Evolutionary conservation across 1,140 invertebrate species (phyloP), one percentile per base, ranked within the genome.

Genomic region (Episyrphus balteatus): DNA sequence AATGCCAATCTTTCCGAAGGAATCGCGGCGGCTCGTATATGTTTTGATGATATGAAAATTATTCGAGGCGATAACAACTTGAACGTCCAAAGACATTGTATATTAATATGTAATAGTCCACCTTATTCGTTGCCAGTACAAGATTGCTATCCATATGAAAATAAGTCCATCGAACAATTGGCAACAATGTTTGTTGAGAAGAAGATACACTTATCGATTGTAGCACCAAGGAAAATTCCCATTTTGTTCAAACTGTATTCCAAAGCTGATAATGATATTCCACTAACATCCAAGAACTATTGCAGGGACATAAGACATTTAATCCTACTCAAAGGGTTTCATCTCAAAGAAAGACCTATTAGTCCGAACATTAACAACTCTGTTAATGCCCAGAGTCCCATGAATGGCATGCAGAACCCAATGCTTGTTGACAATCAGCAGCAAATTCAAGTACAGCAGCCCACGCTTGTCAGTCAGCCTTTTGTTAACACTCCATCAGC

Each of bases 61-160:
- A 75, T 54, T 5, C 63, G 63, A 0, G 79, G 46, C 70, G 54
- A 62, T 33, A 59, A 54, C 11, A 58, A 60, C 42, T 42, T 55
- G 38, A 62, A 62, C 51, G 59, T 73, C 10, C 78, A 84, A 56
- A 80, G 81, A 44, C 89, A 95, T 69, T 90, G 91, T 55, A 83
- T 97, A 46, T 70, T 95, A 9, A 76, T 96, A 18, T 93, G 89
- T 62, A 94, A 92, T 67, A 94, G 91, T n/a, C 85, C 89, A 8
- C 91, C 91, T 0, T 96, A 95, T 67, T 78, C 83, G 42, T 78
- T 90, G 49, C 83, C 85, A 18, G 86, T 88, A 18, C 80, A 81
- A 62, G 91, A 95, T 68, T 81, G 80, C 18, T 78, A 71, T 75
- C 21, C 91, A 83, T 71, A 69, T 75, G 12, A 66, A 49, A 82